Conservation (phyloP, 1,140 invertebrate genomes). For the Glossosoma conforme region DNA sequence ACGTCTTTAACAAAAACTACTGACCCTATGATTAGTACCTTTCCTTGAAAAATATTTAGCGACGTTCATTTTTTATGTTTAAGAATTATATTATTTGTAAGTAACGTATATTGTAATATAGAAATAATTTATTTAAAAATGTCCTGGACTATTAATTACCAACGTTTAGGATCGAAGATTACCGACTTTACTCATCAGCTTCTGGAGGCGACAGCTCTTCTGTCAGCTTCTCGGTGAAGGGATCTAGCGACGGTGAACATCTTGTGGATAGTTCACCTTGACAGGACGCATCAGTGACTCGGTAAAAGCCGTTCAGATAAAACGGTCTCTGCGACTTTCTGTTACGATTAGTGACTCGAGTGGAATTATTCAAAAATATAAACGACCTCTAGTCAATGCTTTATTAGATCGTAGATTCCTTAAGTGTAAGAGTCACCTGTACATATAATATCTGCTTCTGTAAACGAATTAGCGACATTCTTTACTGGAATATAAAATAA, state of each 20-base stretch:
- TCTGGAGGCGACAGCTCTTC: slow-evolving; percentile 17
- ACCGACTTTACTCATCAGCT: slow-evolving; percentile 6
- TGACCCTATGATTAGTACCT: no score
- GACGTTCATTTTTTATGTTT: no score
- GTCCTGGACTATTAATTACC: no score
- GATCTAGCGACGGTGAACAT: neutral
- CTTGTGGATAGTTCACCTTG: neutral
- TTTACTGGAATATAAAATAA: neutral
- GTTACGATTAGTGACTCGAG: slow-evolving; percentile 3
- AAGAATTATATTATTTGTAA: no score
- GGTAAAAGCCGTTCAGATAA: slow-evolving; percentile 3
- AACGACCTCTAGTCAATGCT: slow-evolving; percentile 25
- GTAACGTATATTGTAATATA: no score
- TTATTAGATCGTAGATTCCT: slow-evolving; percentile 13
- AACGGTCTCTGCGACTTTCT: neutral
- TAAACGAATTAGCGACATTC: neutral
- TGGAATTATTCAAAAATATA: neutral
- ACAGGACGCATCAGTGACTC: neutral
- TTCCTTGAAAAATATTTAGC: no score
- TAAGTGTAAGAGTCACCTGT: slow-evolving; percentile 4
- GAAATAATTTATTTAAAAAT: no score
- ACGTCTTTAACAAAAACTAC: no score
- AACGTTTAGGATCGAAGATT: no score
- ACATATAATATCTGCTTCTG: slow-evolving; percentile 12
- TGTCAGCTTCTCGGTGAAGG: slow-evolving; percentile 25